Base-by-base conservation (phyloP, 2,888 invertebrate genomes). In the Bibio marci region DNA sequence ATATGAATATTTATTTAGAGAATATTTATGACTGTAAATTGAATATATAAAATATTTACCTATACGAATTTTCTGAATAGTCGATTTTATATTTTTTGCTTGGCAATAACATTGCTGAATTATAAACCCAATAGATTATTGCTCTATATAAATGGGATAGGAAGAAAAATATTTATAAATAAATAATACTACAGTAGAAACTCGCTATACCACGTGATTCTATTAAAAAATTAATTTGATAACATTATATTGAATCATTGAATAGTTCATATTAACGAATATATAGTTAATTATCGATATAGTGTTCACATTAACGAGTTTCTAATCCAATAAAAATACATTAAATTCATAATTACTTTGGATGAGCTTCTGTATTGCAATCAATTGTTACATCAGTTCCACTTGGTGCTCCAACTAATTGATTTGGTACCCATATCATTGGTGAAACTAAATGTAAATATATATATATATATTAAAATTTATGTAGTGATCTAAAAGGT, bases 401-500 rank as follows among this genome's bases (percentile, higher is more conserved):
- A 42, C 81, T 74, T 42, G 88, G 88, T 25, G 88, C 88, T 2
- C 90, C 88, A 45, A 90, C 87, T 62, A 90, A 69, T 66, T 90
- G 88, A 69, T 88, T 90, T 40, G 88, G 87, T 47, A 90, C 87
- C 81, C 85, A 88, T 57, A 90, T 87, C 83, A 88, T 86, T 37
- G 90, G 90, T 1, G 85, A 81, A 66, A 90, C 90, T 90, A 66
- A 17, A 66, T 65, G 17, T 26, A 27, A 27, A 26, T 4, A 7
- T 4, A 66, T 18, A 66, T 65, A 26, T 26, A 27, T 35, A 26
- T 4, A 7, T 4, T 28, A 13, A 28, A 28, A 28, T 28, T 4
- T 8, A 28, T 28, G 5, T 28, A 12, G 4, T 28, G 12, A 4
- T 28, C 28, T 4, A 13, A 26, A 8, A 10, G 26, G 26, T 26